Percentiles rank a stretch among this genome's conserved stretches.
Conservation (phyloP, 2,797 vertebrate genomes). For the Peromyscus nudipes region DNA sequence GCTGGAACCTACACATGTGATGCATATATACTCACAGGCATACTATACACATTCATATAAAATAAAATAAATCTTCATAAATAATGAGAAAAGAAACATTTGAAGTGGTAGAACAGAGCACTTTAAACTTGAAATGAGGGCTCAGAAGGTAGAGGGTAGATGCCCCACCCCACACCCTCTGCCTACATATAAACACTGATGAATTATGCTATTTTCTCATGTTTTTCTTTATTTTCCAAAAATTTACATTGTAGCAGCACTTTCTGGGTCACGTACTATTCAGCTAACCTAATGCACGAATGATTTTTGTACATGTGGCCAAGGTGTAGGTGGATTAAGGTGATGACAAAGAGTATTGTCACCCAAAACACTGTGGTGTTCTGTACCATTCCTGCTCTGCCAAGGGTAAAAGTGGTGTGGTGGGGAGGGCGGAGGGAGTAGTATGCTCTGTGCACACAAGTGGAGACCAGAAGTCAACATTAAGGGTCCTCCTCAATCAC, state of each 20-base stretch:
- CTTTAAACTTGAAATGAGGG: neutral
- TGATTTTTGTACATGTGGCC: neutral
- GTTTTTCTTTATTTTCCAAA: conserved; percentile 30
- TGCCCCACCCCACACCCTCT: neutral
- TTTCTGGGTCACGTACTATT: neutral
- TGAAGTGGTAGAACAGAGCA: neutral
- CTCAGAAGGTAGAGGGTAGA: neutral
- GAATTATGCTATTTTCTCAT: neutral
- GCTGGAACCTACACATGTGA: too few species aligned
- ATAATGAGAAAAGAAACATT: neutral
- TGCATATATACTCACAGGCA: neutral
- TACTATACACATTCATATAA: neutral
- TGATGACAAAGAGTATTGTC: neutral
- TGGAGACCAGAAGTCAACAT: neutral
- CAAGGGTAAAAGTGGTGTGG: neutral
- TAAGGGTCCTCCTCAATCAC: neutral
- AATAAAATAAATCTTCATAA: neutral
- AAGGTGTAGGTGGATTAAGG: neutral
- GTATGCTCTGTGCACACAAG: neutral
- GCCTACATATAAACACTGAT: neutral
- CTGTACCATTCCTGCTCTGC: neutral
- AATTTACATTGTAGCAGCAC: conserved; percentile 43
- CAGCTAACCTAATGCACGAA: neutral
- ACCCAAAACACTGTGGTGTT: neutral
- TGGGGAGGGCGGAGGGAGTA: neutral